Evolutionary conservation across 1,140 invertebrate species (phyloP).

Genomic region (Drosophila pachea): DNA sequence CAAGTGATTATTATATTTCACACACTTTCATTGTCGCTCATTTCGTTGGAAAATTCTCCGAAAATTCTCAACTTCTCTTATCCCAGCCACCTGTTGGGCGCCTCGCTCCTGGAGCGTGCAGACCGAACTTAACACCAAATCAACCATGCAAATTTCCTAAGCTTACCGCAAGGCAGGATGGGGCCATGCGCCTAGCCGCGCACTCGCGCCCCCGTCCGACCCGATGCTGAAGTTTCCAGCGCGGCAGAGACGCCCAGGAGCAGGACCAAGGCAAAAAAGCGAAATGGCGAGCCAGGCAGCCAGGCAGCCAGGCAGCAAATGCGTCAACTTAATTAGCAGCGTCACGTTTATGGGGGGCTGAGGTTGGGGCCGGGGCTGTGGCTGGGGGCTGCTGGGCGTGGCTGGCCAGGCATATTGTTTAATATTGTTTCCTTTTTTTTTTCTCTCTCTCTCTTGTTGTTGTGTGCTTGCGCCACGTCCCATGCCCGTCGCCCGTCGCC

Average conservation of each 20-base stretch:
- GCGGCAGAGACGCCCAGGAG: slow-evolving; percentile 10
- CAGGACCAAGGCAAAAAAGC: slow-evolving; percentile 33
- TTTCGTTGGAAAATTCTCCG: too few relatives aligned
- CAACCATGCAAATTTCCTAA: slow-evolving; percentile 74
- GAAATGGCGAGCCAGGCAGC: slow-evolving; percentile 14
- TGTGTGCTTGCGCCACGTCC: slow-evolving; percentile 1
- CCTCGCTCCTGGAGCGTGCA: slow-evolving; percentile 5
- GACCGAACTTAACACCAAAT: slow-evolving; percentile 52
- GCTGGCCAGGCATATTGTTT: slow-evolving; percentile 60
- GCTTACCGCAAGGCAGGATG: slow-evolving; percentile 51
- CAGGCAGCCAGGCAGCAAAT: slow-evolving; percentile 62
- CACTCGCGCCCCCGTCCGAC: too few relatives aligned
- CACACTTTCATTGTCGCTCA: too few relatives aligned
- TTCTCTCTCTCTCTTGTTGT: slow-evolving; percentile 1
- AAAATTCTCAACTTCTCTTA: not conserved
- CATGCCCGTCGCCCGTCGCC: not conserved
- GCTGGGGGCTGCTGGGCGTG: slow-evolving; percentile 12
- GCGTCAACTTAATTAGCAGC: slow-evolving; percentile 76
- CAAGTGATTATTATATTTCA: too few relatives aligned
- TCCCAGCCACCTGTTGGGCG: slow-evolving; percentile 25
- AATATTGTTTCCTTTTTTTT: slow-evolving; percentile 58
- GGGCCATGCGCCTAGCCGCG: not conserved
- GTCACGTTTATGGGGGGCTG: slow-evolving; percentile 57
- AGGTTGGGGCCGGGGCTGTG: slow-evolving; percentile 4
- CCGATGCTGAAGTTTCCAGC: too few relatives aligned